Evolutionary conservation across 2,797 vertebrate species (phyloP).

Genomic region (Semaprochilodus insignis): DNA sequence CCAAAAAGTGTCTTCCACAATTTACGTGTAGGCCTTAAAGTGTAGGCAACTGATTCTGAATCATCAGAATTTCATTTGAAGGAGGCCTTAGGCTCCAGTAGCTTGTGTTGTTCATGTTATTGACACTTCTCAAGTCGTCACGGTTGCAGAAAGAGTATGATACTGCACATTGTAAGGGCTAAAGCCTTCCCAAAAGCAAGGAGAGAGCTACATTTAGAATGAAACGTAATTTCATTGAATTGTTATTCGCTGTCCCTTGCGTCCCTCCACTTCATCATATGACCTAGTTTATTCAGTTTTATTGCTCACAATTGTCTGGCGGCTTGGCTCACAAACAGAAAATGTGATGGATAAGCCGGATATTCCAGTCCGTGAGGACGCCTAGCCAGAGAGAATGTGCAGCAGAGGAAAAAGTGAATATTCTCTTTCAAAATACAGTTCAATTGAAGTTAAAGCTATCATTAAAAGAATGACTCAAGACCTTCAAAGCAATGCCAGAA

Average conservation of each 20-base stretch:
- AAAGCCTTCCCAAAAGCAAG: not conserved
- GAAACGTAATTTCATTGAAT: not conserved
- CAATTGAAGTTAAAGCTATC: not conserved
- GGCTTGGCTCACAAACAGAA: not conserved
- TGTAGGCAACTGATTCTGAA: too few relatives aligned
- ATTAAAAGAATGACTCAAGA: not conserved
- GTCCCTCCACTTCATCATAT: not conserved
- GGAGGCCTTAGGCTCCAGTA: not conserved
- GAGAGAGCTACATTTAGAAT: not conserved
- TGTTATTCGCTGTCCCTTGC: not conserved
- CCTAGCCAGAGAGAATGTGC: not conserved
- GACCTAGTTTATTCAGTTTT: conserved; percentile 9
- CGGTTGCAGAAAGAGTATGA: not conserved
- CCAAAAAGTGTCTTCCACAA: too few relatives aligned
- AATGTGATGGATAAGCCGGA: not conserved
- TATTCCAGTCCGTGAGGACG: not conserved
- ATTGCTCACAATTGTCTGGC: not conserved
- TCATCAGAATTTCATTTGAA: not conserved
- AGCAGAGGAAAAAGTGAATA: not conserved
- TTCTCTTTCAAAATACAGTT: not conserved
- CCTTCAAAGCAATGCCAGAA: not conserved
- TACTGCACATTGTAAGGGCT: not conserved
- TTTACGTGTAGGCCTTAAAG: too few relatives aligned
- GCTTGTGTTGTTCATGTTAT: not conserved
- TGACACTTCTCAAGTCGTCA: not conserved